Evolutionary conservation across 2,888 invertebrate genomes (phyloP), one percentile per base, ranked within the genome.

Genomic region (Nomada ferruginata): DNA sequence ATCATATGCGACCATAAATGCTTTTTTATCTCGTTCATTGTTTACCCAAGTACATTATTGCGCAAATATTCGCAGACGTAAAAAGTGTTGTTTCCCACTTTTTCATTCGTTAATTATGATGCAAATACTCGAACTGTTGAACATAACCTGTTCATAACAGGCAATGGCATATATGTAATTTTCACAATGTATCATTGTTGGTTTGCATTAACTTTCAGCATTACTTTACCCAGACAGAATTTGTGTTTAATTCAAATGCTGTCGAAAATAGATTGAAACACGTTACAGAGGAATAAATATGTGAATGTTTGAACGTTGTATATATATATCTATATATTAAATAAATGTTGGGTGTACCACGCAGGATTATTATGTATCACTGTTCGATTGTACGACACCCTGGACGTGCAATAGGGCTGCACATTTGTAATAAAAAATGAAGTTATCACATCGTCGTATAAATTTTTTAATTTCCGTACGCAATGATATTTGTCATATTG

Each of bases 61-160:
- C 47, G 52, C 53, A 47, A 70, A 70, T 23, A 69, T 76, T 76
- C n/a, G 0, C 50, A 18, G 15, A 18, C 42, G 13, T 60, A 55
- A 13, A 36, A 10, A 53, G 23, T 65, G 26, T 36, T 20, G 2
- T 47, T 18, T 59, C 9, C 44, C 29, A 18, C 13, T 23, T 42
- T 36, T 15, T 13, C 65, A 29, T 36, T 47, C 20, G 13, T n/a
- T 53, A 60, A 26, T 26, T 60, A 23, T 42, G 10, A 66, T 55
- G 20, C 47, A 65, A 55, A 55, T 59, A 79, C 64, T 60, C 65
- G 47, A 60, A 18, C 15, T 36, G 15, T 36, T 44, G 42, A 79
- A 77, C 79, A 65, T 79, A 79, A 79, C 79, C 79, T 79, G n/a
- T 26, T 60, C 36, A 10, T 18, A 70, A 53, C 29, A 60, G 65